A percentile compares a stretch with the other conserved stretches of the same genome.
Evolutionary conservation across 2,888 invertebrate genomes (phyloP).

Genomic region (Ferrisia virgata): DNA sequence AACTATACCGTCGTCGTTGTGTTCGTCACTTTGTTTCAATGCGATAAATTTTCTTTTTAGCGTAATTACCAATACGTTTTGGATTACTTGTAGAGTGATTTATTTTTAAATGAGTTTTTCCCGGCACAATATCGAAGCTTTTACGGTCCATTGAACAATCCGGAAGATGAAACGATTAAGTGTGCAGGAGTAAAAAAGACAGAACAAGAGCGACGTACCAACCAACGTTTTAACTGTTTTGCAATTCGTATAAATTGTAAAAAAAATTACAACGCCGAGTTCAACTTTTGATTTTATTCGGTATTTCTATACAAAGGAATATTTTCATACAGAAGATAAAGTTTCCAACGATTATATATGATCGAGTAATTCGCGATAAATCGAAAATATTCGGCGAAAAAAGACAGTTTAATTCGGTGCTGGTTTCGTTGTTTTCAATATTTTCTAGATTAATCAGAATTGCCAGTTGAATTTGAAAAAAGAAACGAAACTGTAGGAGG

Average conservation of each 20-base stretch:
- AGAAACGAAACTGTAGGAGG: too few species aligned
- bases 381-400: too few species aligned
- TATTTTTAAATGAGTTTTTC: not conserved
- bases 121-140: not conserved
- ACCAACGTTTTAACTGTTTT: not conserved
- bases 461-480: too few species aligned
- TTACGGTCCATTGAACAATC: not conserved
- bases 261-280: not conserved
- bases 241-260: not conserved
- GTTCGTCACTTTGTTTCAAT: not conserved
- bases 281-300: not conserved
- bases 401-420: too few species aligned
- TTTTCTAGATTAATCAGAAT: too few species aligned
- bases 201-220: not conserved
- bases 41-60: not conserved
- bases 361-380: too few species aligned
- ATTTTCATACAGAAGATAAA: not conserved
- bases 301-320: not conserved
- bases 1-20: not conserved
- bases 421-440: too few species aligned
- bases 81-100: constrained; percentile 5
- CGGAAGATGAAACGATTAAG: not conserved
- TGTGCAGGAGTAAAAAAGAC: not conserved
- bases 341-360: too few species aligned
- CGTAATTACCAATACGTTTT: not conserved